Base-by-base conservation (phyloP, 2,113 vertebrate species). In the Fulmarus glacialis region DNA sequence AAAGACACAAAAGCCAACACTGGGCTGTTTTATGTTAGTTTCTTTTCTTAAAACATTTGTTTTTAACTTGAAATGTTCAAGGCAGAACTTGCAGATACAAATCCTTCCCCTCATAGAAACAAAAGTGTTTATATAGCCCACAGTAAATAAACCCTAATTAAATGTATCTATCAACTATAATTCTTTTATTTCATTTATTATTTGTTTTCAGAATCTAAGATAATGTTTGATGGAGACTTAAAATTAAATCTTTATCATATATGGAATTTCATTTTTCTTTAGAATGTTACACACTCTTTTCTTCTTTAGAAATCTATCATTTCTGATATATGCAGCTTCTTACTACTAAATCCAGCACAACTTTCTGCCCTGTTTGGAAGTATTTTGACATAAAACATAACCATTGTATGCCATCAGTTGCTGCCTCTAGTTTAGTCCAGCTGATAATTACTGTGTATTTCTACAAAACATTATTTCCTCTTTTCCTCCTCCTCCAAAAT, bases 31-130 rank as follows among this genome's bases (percentile, higher is more conserved):
- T 87, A 89, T 95, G 93, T 97, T 97, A 93, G 77, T 83, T 94
- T 94, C 95, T 97, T 96, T 96, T 97, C 96, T 96, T 97, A 96
- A 97, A 95, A 97, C 96, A 93, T 97, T 98, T 97, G 95, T 97
- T 97, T 97, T 97, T 96, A 96, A 97, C 95, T 95, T 95, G 85
- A 94, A 96, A 96, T 91, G 81, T 96, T 97, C 89, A 82, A 95
- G 95, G 89, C 72, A 94, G 91, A 91, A 93, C 58, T 91, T 87
- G 63, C 91, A 97, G 87, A 97, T 93, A 93, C 82, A 95, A 89
- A 96, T 79, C 95, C 90, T 92, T 93, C 74, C 87, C 82, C 84
- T 91, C 55, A 96, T 0, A 93, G 84, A 91, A 94, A 96, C 87
- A 95, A 67, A 94, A 95, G 94, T 93, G 92, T 96, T 97, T 97